A percentile compares a stretch with the other conserved stretches of the same genome.
These are phyloP conservation scores for Balearica regulorum DNA, from an alignment of 2,797 vertebrate species.

Conservation along the genomic window DNA sequence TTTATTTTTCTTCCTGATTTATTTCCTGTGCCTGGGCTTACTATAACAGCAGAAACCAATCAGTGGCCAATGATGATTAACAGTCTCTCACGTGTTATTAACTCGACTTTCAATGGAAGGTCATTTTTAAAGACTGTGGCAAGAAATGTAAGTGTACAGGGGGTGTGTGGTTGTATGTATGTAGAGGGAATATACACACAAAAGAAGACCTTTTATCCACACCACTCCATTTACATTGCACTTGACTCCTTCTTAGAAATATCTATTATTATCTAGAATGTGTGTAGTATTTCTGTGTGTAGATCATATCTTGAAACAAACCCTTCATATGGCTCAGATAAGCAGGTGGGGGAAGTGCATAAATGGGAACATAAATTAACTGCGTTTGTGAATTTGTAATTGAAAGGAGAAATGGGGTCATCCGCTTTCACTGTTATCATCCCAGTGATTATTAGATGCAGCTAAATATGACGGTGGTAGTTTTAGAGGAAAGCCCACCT, in stretches of 20 bases:
- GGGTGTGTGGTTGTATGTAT: neutral
- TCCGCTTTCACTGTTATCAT: neutral
- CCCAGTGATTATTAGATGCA: neutral
- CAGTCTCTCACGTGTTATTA: constrained; percentile 25
- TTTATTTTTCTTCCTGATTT: neutral
- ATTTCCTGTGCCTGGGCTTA: neutral
- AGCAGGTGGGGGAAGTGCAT: neutral
- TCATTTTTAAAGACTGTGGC: neutral
- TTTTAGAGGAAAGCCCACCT: neutral
- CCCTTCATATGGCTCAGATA: constrained; percentile 41
- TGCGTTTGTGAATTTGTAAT: neutral
- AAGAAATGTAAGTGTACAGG: neutral
- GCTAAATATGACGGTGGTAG: neutral
- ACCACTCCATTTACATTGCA: neutral
- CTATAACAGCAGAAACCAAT: constrained; percentile 45
- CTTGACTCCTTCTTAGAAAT: neutral
- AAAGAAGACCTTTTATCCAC: neutral
- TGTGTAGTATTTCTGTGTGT: neutral
- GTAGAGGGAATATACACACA: neutral
- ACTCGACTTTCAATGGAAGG: constrained; percentile 23
- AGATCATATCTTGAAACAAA: constrained; percentile 41
- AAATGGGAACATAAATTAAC: constrained; percentile 4
- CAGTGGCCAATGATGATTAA: constrained; percentile 42
- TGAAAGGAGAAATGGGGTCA: neutral
- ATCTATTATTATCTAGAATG: constrained; percentile 48